phyloP scores from a whole-genome alignment of 2,113 vertebrate species.

The Campylomormyrus numenius region DNA sequence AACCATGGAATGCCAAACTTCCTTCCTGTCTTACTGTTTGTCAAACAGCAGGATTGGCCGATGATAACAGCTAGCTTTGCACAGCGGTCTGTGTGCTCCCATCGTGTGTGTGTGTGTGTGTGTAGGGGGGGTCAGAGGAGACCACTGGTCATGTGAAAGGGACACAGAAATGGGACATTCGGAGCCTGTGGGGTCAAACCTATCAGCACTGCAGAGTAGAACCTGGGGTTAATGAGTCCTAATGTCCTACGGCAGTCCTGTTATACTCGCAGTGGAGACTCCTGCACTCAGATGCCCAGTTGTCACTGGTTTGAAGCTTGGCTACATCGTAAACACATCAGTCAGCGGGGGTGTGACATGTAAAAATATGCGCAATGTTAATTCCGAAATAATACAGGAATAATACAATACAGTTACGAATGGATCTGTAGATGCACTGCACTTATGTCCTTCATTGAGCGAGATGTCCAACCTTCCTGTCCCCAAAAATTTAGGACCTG shows the following conservation, averaged over 20 bases:
- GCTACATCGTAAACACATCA: not conserved
- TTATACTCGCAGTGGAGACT: not conserved
- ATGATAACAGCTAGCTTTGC: conserved; percentile 21
- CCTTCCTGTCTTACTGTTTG: conserved; percentile 17
- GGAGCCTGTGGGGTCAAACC: not conserved
- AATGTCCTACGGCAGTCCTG: not conserved
- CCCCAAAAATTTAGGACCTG: not conserved
- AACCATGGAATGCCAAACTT: conserved; percentile 23
- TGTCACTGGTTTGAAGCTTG: not conserved
- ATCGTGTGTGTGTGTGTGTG: not conserved
- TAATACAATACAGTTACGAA: not conserved
- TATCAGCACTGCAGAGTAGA: not conserved
- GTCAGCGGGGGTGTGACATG: not conserved
- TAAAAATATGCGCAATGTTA: not conserved
- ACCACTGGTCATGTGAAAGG: conserved; percentile 12
- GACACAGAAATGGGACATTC: conserved; percentile 12
- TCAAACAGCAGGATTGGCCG: conserved; percentile 18
- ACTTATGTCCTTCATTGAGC: not conserved
- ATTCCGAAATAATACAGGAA: not conserved
- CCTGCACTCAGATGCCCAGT: not conserved
- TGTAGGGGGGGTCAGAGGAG: not conserved
- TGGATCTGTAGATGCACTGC: not conserved
- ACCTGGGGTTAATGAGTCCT: not conserved
- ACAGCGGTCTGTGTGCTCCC: not conserved
- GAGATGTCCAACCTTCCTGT: not conserved